Conservation (phyloP, 2,113 vertebrate genomes). For the Gallinago undulata region DNA sequence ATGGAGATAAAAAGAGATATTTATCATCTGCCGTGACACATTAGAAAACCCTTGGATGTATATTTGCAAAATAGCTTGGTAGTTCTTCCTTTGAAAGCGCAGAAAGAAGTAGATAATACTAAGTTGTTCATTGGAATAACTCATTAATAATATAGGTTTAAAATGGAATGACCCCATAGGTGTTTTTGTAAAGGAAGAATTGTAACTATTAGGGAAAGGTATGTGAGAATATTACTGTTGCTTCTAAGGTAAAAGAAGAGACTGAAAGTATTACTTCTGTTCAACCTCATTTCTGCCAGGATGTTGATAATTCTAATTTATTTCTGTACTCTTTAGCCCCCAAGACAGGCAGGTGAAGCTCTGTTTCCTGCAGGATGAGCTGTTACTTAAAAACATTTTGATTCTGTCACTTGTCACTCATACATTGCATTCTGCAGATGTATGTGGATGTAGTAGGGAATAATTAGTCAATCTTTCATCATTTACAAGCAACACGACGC, state of each 20-base stretch:
- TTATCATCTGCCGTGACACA: not conserved
- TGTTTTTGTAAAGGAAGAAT: not conserved
- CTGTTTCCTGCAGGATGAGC: slow-evolving; percentile 1
- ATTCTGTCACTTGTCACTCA: not conserved
- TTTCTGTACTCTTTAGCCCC: not conserved
- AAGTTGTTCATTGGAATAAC: not conserved
- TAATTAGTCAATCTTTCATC: slow-evolving; percentile 29
- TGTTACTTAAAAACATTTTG: not conserved
- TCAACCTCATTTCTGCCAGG: not conserved
- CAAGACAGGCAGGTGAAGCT: not conserved
- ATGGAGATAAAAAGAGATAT: not conserved
- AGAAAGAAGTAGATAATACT: not conserved
- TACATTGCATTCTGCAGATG: not conserved
- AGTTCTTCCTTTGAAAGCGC: not conserved
- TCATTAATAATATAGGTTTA: not conserved
- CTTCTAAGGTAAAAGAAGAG: not conserved
- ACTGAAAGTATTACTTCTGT: not conserved
- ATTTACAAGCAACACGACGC: not conserved
- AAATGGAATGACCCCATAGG: not conserved
- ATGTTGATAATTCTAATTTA: not conserved
- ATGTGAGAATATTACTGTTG: not conserved
- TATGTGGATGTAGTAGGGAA: not conserved
- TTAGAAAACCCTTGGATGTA: not conserved
- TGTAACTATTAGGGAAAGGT: not conserved
- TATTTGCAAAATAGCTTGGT: not conserved